Conservation (phyloP, 2,888 invertebrate genomes). For the Gymnoscelis rufifasciata region DNA sequence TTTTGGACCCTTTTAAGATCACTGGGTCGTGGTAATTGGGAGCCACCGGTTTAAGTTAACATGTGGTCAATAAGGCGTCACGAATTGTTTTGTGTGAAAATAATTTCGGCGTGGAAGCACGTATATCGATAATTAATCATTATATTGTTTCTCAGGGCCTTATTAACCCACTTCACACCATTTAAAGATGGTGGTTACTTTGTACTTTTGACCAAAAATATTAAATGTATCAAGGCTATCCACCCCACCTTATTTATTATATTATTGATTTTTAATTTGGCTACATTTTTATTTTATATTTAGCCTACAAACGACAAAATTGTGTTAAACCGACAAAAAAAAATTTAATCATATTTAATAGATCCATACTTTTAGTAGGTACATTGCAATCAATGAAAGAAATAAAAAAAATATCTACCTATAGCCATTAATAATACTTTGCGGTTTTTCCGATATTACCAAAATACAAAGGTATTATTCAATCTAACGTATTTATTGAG, state of each 20-base stretch:
- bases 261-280: no score
- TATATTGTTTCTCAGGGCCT: not conserved
- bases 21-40: conserved; percentile 33
- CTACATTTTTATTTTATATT: no score
- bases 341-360: no score
- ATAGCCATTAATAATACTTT: not conserved
- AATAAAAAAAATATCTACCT: not conserved
- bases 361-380: no score
- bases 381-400: no score
- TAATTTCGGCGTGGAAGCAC: conserved; percentile 9
- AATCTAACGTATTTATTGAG: conserved; percentile 3
- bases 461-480: not conserved
- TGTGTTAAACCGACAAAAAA: no score
- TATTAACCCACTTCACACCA: not conserved
- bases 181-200: no score
- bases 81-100: conserved; percentile 19
- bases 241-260: no score
- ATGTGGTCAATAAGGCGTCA: conserved; percentile 24
- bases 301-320: no score
- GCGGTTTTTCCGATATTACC: not conserved
- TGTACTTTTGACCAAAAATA: no score
- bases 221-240: no score
- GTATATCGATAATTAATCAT: conserved; percentile 5
- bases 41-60: conserved; percentile 23
- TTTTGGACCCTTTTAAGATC: conserved; percentile 23